Evolutionary conservation across 2,888 invertebrate species (phyloP), one percentile per base, ranked within the genome.

Genomic region (Bursaphelenchus okinawaensis): DNA sequence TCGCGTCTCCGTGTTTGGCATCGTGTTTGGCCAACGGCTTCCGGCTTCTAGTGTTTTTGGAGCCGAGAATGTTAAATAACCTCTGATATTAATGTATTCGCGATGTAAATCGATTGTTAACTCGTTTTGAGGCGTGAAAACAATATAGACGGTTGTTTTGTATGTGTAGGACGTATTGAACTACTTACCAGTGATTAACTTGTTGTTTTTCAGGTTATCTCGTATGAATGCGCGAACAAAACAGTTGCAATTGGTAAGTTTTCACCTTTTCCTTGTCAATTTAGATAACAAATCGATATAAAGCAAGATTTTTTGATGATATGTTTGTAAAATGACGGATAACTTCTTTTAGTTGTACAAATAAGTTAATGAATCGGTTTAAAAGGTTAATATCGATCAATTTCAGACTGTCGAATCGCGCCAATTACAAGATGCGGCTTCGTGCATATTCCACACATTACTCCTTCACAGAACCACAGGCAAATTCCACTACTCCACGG

Each of bases 401-500:
- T 65, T 80, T 51, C 69, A 80, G 85, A 83, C 83, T 57, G 83
- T 85, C 55, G 85, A 86, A 75, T 83, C 83, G 54, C 81, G 85
- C 55, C 84, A 84, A 73, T 76, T 84, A 7, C 78, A 80, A 57
- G 84, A 84, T 70, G 83, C 82, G 9, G 76, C 83, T 51, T 73
- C 76, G 51, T 84, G 84, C 72, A 74, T 86, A 52, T 84, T 86
- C 68, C 85, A 86, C 76, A 85, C 85, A n/a, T 73, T 86, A 28
- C 74, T 86, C 28, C 77, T 86, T 31, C 85, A 86, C 68, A 77
- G 86, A 67, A 83, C 84, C 24, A 71, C 84, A 26, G 85, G 84
- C 65, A 86, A 86, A 78, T 95, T 94, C 86, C 89, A 90, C 66
- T 96, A 93, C 86, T 91, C 90, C 84, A 90, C 90, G 83, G 93